phyloP scores from a whole-genome alignment of 2,113 vertebrate genomes.

The Hypocryptadius cinnamomeus region DNA sequence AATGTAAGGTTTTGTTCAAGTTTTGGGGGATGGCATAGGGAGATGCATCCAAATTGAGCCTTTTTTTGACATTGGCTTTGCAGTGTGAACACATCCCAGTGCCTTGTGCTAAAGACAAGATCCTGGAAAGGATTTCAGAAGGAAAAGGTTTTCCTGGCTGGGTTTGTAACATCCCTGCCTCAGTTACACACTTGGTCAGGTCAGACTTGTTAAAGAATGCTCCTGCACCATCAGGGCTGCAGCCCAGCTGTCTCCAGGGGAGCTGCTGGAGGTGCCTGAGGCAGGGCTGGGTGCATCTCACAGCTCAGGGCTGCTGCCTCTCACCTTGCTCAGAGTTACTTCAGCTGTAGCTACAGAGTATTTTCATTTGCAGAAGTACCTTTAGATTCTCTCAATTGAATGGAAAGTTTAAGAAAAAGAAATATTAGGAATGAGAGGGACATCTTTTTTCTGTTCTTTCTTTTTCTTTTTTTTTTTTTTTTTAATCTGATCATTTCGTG shows the following conservation, averaged over 20 bases:
- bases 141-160: background rate
- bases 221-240: background rate
- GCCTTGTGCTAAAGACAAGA: background rate
- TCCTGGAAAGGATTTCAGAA: background rate
- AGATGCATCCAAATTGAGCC: background rate
- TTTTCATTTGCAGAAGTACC: background rate
- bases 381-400: background rate
- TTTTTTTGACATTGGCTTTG: background rate
- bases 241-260: background rate
- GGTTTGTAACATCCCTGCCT: background rate
- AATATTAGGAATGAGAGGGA: background rate
- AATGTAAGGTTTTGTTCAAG: background rate
- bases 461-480: background rate
- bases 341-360: background rate
- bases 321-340: background rate
- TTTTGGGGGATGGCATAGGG: too few relatives aligned
- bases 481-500: constrained; percentile 30
- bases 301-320: background rate
- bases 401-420: background rate
- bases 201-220: accelerated
- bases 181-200: background rate
- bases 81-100: background rate
- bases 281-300: background rate
- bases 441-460: background rate
- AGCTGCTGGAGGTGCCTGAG: background rate